phyloP scores from a whole-genome alignment of 2,113 vertebrate species.

The Helogale parvula region DNA sequence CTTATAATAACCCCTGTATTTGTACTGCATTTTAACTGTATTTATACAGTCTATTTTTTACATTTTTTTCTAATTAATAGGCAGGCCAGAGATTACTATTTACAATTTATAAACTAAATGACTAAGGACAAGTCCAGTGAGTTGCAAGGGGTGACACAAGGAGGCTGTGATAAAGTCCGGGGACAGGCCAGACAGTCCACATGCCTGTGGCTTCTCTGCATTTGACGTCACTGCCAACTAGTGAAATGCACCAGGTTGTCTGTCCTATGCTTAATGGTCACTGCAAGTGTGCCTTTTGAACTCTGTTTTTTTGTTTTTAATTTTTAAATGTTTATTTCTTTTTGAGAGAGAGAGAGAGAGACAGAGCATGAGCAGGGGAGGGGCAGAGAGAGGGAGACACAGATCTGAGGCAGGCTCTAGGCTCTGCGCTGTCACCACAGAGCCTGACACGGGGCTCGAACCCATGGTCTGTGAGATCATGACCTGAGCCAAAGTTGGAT shows the following conservation, averaged over 20 bases:
- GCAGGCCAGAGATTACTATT: background rate
- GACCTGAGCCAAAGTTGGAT: background rate
- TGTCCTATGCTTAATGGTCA: background rate
- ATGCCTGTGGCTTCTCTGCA: background rate
- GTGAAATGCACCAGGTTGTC: background rate
- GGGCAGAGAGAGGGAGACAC: background rate
- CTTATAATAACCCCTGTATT: background rate
- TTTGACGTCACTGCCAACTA: background rate
- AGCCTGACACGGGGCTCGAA: background rate
- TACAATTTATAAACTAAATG: background rate
- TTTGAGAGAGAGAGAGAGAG: too few relatives aligned
- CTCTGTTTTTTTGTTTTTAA: background rate
- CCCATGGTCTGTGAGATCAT: background rate
- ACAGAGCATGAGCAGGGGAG: background rate
- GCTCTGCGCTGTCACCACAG: background rate
- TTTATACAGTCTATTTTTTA: background rate
- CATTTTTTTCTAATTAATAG: background rate
- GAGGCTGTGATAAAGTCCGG: background rate
- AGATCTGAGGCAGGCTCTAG: background rate
- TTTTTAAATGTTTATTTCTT: too few relatives aligned
- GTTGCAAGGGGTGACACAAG: background rate
- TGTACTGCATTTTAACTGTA: background rate
- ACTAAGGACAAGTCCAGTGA: background rate
- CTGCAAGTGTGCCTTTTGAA: background rate
- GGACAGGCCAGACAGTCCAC: too few relatives aligned